Evolutionary conservation across 1,140 invertebrate species (phyloP).

Genomic region (Brachionus sp.): DNA sequence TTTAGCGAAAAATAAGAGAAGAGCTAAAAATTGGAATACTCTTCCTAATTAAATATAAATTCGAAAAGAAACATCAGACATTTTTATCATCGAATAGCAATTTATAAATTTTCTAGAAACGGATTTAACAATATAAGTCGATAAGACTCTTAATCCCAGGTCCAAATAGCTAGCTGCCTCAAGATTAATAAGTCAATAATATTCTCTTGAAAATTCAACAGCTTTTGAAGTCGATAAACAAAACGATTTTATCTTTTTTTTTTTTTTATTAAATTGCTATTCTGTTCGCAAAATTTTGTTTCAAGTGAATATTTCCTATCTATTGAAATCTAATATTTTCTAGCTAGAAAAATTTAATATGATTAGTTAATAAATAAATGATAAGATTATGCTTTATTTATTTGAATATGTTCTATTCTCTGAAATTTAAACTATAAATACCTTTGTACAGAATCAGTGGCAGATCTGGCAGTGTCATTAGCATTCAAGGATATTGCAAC

Average conservation of each 20-base stretch:
- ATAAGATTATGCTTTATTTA: constrained; percentile 30
- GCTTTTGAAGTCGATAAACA: background rate
- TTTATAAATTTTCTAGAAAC: background rate
- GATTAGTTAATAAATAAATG: constrained; percentile 26
- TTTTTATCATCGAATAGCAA: background rate
- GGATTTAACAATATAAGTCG: background rate
- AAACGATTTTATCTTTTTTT: background rate
- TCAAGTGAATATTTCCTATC: constrained; percentile 28
- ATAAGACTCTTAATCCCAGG: constrained; percentile 1
- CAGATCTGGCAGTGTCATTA: background rate
- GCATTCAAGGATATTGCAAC: constrained; percentile 5
- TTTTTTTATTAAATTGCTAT: constrained; percentile 24
- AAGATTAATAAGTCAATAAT: background rate
- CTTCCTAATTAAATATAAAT: background rate
- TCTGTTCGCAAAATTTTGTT: constrained; percentile 11
- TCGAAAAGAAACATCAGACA: background rate
- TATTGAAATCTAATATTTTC: constrained; percentile 22
- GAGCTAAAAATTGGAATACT: background rate
- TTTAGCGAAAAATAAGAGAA: background rate
- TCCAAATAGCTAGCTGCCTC: background rate
- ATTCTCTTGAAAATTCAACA: constrained; percentile 5
- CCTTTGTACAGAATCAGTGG: background rate
- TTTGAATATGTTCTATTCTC: background rate
- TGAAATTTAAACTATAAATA: background rate
- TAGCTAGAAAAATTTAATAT: background rate